Base-by-base conservation (phyloP, 2,888 invertebrate species). In the Diaperis boleti region DNA sequence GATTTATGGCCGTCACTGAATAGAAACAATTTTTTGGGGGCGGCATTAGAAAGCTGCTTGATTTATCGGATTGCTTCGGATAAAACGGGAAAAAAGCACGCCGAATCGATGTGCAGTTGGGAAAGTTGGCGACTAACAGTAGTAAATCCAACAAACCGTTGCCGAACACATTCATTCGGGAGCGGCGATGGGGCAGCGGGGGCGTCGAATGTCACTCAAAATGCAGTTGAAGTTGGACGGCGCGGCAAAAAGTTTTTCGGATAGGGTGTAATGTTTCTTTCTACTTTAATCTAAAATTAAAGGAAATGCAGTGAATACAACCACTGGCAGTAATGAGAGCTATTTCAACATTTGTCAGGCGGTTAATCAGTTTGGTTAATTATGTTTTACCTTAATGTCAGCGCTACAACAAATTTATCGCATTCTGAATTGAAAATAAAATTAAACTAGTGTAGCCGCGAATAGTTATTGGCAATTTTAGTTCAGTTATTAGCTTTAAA, bases 101-200 rank as follows among this genome's bases (percentile, higher is more conserved):
- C 49, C 41, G 42, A 59, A 59, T 59, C 49, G 59, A 49, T 49
- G 59, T 59, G 59, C 49, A 59, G 59, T 59, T 59, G 59, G 22
- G 59, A 59, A 59, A 59, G 59, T 49, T 59, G 59, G 47, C 59
- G 59, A 49, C 59, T 52, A 60, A 60, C 60, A 44, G 61, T 55
- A 55, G 54, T 61, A 54, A 61, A 61, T 61, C 61, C 29, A 61
- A 61, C 61, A 61, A 61, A 55, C 55, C 61, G 61, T 55, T 61
- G 47, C 61, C 47, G 61, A 61, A 55, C 54, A 55, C 61, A 61
- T 61, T 61, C 54, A 61, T 61, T 61, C 55, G 47, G 47, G 45
- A 45, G 17, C 1, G 11, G 42, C 29, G 41, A 26, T 7, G 35
- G 33, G 49, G 10, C 33, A 11, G 22, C 54, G 59, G 49, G 49